Evolutionary conservation across 2,113 vertebrate species (phyloP), one percentile per base, ranked within the genome.

Genomic region (Pachyramphus minor): DNA sequence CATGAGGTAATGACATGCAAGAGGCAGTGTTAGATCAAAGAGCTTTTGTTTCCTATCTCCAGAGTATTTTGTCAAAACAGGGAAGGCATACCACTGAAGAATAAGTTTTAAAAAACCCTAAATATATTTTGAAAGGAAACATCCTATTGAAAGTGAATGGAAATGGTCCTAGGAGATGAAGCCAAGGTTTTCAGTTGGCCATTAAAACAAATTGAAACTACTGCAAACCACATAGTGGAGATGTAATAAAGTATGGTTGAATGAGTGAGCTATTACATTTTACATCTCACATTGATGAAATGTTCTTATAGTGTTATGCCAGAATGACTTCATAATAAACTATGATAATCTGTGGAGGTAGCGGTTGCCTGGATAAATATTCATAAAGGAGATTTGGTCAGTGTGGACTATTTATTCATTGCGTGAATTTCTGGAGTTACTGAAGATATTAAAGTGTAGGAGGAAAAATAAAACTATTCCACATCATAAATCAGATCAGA

Each of bases 171-270:
- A 33, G 64, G 47, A 89, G 42, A 55, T 17, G 12, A 94, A 94
- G 30, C 76, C 59, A 80, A 86, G 63, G 20, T 62, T 92, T 93
- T 75, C 64, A 90, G 69, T 45, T 58, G 45, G 37, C 47, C 25
- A 74, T 95, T 86, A 73, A 96, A 90, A 8, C 50, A 89, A 92
- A 94, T 77, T 89, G 76, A 92, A 94, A 71, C 4, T 52, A 49
- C 27, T 73, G 58, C 31, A 89, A 90, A 53, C 53, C 53, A 58
- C 59, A 31, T 25, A 81, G 59, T 71, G n/a, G 49, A 86, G 42
- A 80, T 60, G 44, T 47, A 92, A 92, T 89, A 53, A 87, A 62
- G 17, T 47, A 87, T 23, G 64, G 77, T 27, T 94, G 95, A 89
- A 41, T 77, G 83, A 90, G n/a, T 35, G 64, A 89, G 68, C 55